Evolutionary conservation across 1,140 invertebrate genomes (phyloP).

Genomic region (Hermetia illucens): DNA sequence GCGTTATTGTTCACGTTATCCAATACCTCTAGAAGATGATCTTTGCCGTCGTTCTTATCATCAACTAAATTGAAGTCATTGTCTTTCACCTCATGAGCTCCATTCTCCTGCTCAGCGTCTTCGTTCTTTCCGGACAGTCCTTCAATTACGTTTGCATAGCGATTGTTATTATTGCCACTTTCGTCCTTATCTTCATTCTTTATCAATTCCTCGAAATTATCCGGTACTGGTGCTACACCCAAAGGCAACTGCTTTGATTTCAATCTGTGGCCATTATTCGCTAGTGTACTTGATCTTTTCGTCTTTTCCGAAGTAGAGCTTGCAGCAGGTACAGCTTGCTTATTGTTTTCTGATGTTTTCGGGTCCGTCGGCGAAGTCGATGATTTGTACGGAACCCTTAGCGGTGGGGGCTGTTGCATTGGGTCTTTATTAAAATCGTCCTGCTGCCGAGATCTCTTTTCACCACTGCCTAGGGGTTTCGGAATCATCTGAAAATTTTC

Average conservation of each 20-base stretch:
- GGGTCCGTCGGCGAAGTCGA: constrained; percentile 7
- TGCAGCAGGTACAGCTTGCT: background rate
- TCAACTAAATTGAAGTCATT: constrained; percentile 8
- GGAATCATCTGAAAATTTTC: constrained; percentile 32
- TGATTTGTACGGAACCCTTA: constrained; percentile 12
- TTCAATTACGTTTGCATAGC: constrained; percentile 21
- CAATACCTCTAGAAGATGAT: constrained; percentile 9
- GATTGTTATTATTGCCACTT: constrained; percentile 18
- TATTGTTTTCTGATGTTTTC: background rate
- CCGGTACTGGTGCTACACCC: constrained; percentile 27
- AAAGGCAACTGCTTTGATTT: constrained; percentile 14
- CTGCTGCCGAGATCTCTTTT: no score
- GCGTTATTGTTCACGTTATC: constrained; percentile 22
- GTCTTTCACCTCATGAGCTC: constrained; percentile 27
- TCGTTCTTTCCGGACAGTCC: constrained; percentile 12
- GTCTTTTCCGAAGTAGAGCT: constrained; percentile 3
- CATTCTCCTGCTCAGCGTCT: constrained; percentile 14
- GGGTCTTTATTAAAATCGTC: no score
- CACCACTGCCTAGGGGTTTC: constrained; percentile 12
- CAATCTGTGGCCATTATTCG: constrained; percentile 1
- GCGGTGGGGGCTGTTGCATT: constrained; percentile 14
- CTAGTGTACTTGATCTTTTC: constrained; percentile 10
- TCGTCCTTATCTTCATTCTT: constrained; percentile 5
- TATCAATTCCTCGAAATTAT: constrained; percentile 18
- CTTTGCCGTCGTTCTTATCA: constrained; percentile 12